Evolutionary conservation across 1,140 invertebrate genomes (phyloP), one percentile per base, ranked within the genome.

Genomic region (Sitophilus oryzae): DNA sequence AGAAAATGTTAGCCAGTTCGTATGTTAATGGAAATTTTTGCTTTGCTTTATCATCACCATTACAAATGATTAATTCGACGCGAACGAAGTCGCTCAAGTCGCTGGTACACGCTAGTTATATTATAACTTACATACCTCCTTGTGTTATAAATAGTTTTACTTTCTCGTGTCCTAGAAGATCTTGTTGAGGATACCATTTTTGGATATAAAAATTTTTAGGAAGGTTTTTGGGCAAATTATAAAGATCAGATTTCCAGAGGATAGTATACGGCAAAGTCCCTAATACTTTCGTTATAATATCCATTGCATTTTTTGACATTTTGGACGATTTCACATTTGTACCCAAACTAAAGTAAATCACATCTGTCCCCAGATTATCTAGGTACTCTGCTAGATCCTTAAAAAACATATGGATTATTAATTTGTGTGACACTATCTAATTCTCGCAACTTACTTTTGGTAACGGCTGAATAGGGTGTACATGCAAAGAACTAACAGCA

Each of bases 161-260:
- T 50, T 72, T 71, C 30, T 60, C 62, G 64, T 80, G 77, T n/a
- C 58, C 73, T 71, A 55, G 42, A 53, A 87, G 73, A 63, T 84
- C 83, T 52, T 79, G 81, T 63, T 88, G 85, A 0, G 84, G 85
- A 5, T 86, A 67, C 86, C 86, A 88, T 45, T 79, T 78, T 14
- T 71, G 72, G 1, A 83, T 66, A 47, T 79, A 71, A 0, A 89
- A 71, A 71, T 88, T 88, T 0, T 72, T 63, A 0, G 80, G 72
- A 52, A 78, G 74, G 30, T 72, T 67, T 20, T 46, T 20, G 0
- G 77, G 69, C 22, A 83, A 66, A 41, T 78, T 62, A 0, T 63
- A 49, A 10, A 69, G 60, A 55, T 82, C 75, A 58, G 77, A 79
- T 60, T 82, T 82, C 61, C 79, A 79, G 9, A 82, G 63, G 0